A percentile compares a stretch with the other conserved stretches of the same genome.
These are phyloP conservation scores for Lysiphlebus fabarum DNA, from an alignment of 1,140 invertebrate genomes.

Conservation along the genomic window DNA sequence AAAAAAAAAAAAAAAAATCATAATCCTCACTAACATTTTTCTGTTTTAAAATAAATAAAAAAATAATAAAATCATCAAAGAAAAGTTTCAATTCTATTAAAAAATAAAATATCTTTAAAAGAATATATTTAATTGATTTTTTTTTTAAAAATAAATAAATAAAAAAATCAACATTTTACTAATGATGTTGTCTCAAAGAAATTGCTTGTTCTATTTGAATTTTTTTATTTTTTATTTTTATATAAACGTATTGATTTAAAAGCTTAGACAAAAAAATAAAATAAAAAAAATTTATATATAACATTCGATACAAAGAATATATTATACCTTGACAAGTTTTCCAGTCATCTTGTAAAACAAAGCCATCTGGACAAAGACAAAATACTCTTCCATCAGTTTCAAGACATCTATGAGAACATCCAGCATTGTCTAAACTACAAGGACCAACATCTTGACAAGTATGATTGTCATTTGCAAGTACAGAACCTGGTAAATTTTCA, in stretches of 20 bases:
- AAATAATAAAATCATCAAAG: neutral
- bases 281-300: neutral
- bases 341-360: constrained; percentile 59
- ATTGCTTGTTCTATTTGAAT: neutral
- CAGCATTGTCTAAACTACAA: constrained; percentile 61
- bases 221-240: neutral
- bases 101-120: too few species aligned
- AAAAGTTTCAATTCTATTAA: too few species aligned
- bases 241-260: neutral
- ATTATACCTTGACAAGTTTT: constrained; percentile 57
- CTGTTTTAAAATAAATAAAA: neutral
- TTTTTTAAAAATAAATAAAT: neutral
- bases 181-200: too few species aligned
- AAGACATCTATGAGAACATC: constrained; percentile 61
- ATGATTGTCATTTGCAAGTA: constrained; percentile 59
- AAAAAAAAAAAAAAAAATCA: constrained; percentile 17
- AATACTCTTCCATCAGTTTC: constrained; percentile 64
- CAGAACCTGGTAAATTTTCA: constrained; percentile 56
- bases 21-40: neutral
- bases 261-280: constrained; percentile 4
- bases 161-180: too few species aligned
- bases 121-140: neutral
- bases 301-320: too few species aligned
- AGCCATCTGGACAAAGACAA: constrained; percentile 65
- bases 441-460: constrained; percentile 61